Conservation (phyloP, 2,113 vertebrate genomes). For the Nycticryphes semicollaris region DNA sequence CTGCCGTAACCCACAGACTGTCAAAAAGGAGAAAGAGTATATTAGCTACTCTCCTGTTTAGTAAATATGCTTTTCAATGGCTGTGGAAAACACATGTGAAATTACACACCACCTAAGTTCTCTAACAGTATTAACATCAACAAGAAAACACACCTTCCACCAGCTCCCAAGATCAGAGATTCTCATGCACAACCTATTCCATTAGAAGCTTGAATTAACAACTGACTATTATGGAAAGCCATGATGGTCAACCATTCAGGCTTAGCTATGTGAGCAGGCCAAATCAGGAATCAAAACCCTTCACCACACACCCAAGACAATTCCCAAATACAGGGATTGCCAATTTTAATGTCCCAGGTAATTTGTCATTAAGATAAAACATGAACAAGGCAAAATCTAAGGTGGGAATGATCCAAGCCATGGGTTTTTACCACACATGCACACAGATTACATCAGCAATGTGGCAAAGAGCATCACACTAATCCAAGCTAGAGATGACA, state of each 20-base stretch:
- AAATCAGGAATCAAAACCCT: neutral
- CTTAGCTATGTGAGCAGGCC: neutral
- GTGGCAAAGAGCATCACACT: neutral
- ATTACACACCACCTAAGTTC: neutral
- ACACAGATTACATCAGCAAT: neutral
- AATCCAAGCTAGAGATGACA: neutral
- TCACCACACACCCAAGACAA: neutral
- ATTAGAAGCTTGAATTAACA: neutral
- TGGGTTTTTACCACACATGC: neutral
- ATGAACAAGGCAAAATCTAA: neutral
- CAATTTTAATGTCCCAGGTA: neutral
- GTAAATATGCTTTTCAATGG: neutral
- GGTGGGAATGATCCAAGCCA: neutral
- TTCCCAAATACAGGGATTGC: neutral
- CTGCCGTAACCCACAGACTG: conserved; percentile 74
- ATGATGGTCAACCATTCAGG: neutral
- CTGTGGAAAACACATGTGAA: neutral
- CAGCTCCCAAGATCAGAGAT: neutral
- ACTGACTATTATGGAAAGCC: neutral
- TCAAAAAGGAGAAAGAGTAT: neutral
- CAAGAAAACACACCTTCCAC: neutral
- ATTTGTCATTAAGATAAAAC: neutral
- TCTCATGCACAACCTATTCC: neutral
- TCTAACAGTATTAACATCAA: neutral
- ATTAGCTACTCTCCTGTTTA: neutral